phyloP scores from a whole-genome alignment of 2,888 invertebrate species.

The Deilephila elpenor region DNA sequence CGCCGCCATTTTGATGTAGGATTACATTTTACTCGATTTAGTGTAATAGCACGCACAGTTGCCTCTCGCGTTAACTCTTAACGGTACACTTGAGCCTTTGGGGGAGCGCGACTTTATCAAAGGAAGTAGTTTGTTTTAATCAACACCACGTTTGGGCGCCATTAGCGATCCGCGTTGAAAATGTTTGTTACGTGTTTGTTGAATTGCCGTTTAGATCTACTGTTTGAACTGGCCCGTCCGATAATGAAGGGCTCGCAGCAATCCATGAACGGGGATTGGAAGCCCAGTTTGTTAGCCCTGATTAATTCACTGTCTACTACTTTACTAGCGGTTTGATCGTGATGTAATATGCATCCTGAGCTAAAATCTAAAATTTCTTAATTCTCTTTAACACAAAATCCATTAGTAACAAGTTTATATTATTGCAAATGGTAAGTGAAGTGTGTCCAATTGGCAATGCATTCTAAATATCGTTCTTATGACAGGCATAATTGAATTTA shows the following conservation, averaged over 20 bases:
- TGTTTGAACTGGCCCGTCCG: background rate
- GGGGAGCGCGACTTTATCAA: conserved; percentile 34
- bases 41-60: conserved; percentile 62
- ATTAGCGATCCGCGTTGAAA: conserved; percentile 34
- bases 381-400: too few species aligned
- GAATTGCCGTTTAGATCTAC: background rate
- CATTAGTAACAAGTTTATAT: too few species aligned
- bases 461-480: too few species aligned
- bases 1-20: conserved; percentile 62
- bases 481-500: too few species aligned
- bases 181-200: conserved; percentile 5
- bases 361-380: too few species aligned
- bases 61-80: conserved; percentile 43
- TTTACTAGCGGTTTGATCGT: background rate
- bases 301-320: background rate
- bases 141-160: conserved; percentile 53
- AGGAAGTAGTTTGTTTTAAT: conserved; percentile 35
- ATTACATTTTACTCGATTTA: conserved; percentile 66
- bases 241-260: background rate
- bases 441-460: too few species aligned
- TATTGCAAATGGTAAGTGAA: too few species aligned
- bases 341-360: too few species aligned
- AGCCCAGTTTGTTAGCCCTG: background rate
- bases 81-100: conserved; percentile 44
- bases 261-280: background rate